phyloP scores from a whole-genome alignment of 2,888 invertebrate species.

The Resseliella maxima region DNA sequence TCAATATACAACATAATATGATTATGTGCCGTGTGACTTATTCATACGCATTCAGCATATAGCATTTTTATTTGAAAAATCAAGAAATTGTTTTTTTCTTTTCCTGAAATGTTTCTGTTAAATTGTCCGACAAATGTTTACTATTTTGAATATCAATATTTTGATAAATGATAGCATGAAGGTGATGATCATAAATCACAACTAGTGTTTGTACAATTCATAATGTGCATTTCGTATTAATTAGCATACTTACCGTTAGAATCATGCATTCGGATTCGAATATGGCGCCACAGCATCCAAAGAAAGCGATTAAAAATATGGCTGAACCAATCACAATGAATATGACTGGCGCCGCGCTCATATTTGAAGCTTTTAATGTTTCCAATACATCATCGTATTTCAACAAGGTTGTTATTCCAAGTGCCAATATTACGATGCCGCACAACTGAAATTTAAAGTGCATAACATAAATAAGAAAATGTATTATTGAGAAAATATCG shows the following conservation, averaged over 20 bases:
- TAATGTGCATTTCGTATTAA: too few species aligned
- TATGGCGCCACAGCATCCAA: conserved; percentile 91
- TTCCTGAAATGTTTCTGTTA: too few species aligned
- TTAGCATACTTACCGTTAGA: conserved; percentile 77
- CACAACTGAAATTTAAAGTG: conserved; percentile 73
- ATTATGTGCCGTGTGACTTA: too few species aligned
- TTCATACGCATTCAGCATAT: too few species aligned
- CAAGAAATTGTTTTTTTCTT: too few species aligned
- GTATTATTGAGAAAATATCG: background rate
- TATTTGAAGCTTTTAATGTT: conserved; percentile 67
- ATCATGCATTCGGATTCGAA: conserved; percentile 91
- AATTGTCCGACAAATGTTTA: too few species aligned
- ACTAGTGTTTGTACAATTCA: too few species aligned
- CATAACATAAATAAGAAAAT: conserved; percentile 55
- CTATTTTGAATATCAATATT: too few species aligned
- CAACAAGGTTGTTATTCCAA: conserved; percentile 75
- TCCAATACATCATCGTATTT: conserved; percentile 70
- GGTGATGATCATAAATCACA: too few species aligned
- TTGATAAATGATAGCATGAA: too few species aligned
- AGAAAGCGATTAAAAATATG: conserved; percentile 85
- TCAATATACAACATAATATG: too few species aligned
- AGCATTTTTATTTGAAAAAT: too few species aligned
- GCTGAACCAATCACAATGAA: conserved; percentile 77
- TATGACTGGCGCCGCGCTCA: conserved; percentile 72
- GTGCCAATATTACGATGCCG: conserved; percentile 75